Evolutionary conservation across 2,888 invertebrate species (phyloP).

Genomic region (Clepsis dumicolana): DNA sequence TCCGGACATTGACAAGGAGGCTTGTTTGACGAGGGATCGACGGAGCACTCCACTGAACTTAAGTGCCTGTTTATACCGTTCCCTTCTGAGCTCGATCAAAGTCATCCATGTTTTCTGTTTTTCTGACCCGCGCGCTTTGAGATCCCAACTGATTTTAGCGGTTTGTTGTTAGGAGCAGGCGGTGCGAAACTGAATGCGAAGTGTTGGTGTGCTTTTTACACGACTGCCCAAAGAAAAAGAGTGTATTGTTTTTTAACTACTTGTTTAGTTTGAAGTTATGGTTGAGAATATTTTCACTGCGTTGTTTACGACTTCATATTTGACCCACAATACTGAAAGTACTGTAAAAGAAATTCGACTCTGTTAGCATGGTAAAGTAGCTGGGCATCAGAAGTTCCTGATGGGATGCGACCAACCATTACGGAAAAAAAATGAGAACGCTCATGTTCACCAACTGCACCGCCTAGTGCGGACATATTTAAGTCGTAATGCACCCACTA

Average conservation of each 20-base stretch:
- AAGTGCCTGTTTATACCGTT: slow-evolving; percentile 43
- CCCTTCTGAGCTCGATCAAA: slow-evolving; percentile 32
- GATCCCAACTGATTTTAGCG: neutral
- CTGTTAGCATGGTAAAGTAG: too few species aligned
- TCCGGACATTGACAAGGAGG: slow-evolving; percentile 56
- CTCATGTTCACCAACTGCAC: too few species aligned
- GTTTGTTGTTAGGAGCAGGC: slow-evolving; percentile 12
- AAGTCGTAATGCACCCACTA: too few species aligned
- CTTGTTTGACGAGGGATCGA: slow-evolving; percentile 53
- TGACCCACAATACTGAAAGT: too few species aligned
- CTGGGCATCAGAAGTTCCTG: too few species aligned
- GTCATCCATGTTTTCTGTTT: slow-evolving; percentile 40
- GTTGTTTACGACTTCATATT: neutral
- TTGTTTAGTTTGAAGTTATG: neutral
- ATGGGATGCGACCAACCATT: too few species aligned
- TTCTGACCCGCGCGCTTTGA: slow-evolving; percentile 29
- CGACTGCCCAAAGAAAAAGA: too few species aligned
- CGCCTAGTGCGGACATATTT: too few species aligned
- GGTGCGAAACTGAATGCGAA: neutral
- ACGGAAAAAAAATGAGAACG: too few species aligned
- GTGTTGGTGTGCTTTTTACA: neutral
- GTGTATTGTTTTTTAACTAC: too few species aligned
- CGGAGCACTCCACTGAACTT: slow-evolving; percentile 39
- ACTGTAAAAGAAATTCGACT: too few species aligned
- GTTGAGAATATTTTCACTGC: neutral